Base-by-base conservation (phyloP, 2,888 invertebrate genomes). In the Nomada fabriciana region DNA sequence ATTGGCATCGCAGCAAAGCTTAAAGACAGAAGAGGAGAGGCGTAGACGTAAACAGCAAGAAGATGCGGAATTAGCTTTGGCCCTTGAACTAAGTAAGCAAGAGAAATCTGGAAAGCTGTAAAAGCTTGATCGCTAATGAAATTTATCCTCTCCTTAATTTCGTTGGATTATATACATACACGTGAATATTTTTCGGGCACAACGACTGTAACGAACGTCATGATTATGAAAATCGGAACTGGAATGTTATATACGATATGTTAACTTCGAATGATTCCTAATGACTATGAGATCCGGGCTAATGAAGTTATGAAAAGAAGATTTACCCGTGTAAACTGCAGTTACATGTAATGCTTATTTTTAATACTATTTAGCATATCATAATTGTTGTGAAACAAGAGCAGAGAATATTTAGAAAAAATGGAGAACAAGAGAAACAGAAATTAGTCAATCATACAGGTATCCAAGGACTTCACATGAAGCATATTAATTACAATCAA, bases 1-100 rank as follows among this genome's bases (percentile, higher is more conserved):
- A 23, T 97, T 97, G 97, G 97, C 97, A 4, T 96, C 96, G 18
- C 94, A 95, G 43, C 96, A 97, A 92, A 97, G 97, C 86, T 93
- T 95, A 76, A 94, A 95, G 47, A 93, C 96, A 55, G 96, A 97
- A 91, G 95, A 96, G 90, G 95, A 95, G 80, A 96, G 96, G 87
- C 94, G 96, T 20, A 95, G 95, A 81, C 95, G 94, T 70, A 94
- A 95, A 84, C 94, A 95, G 65, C 94, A 95, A 72, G 97, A 97
- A 91, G 96, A 97, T 84, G 96, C 96, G n/a, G 97, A 97, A 89
- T 94, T 97, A 71, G 96, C 96, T 90, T 94, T 96, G 53, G 97
- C 97, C 0, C 94, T 97, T 69, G 96, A 96, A 80, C 94, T 97
- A 79, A 97, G 97, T 89, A 95, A 95, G 90, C 94, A 93, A 69